Evolutionary conservation across 2,888 invertebrate genomes (phyloP).

Genomic region (Cyaniris semiargus): DNA sequence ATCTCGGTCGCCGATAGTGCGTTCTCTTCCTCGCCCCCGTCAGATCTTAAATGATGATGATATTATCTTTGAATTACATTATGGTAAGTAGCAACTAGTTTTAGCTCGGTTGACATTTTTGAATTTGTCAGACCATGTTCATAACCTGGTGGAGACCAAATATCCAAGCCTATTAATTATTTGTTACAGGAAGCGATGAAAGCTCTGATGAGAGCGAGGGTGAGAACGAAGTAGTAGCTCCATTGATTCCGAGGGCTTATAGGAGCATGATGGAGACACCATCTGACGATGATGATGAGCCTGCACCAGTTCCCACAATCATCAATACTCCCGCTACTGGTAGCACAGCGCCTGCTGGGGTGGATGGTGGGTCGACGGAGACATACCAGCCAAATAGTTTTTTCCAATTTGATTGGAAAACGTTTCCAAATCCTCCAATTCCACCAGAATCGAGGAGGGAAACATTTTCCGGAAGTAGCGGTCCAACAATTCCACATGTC

Average conservation of each 20-base stretch:
- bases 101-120: not conserved
- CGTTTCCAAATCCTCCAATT: not conserved
- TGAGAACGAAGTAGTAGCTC: not conserved
- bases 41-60: not conserved
- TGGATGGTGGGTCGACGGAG: too few relatives aligned
- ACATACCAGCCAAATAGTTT: not conserved
- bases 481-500: not conserved
- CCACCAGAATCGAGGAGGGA: slow-evolving; percentile 20
- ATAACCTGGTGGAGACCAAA: not conserved
- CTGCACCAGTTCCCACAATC: not conserved
- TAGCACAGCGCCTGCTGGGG: not conserved
- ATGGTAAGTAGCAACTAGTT: not conserved
- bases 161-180: not conserved
- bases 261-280: not conserved
- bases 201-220: not conserved
- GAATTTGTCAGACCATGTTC: not conserved
- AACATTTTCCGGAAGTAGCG: not conserved
- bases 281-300: not conserved
- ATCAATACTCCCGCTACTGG: not conserved
- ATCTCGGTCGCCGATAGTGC: not conserved
- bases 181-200: slow-evolving; percentile 17
- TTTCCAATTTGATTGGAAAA: not conserved
- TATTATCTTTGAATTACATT: not conserved
- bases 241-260: not conserved
- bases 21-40: not conserved